These are phyloP conservation scores for Tachuris rubrigastra DNA, from an alignment of 2,113 vertebrate species.

Conservation along the genomic window DNA sequence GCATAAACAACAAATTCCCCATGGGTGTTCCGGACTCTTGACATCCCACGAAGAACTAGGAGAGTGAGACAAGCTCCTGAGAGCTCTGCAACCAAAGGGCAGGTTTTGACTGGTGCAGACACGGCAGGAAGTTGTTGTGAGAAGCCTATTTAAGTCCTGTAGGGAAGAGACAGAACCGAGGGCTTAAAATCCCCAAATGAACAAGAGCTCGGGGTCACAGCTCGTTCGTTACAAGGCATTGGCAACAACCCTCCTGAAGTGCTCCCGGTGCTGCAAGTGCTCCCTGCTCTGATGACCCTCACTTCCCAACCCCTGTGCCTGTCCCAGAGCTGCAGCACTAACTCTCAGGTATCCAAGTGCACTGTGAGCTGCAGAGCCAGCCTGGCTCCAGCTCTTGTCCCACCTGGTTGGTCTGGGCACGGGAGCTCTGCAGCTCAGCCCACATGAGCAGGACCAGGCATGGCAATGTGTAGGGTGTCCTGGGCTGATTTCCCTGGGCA, in stretches of 20 bases:
- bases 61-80: not conserved
- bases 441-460: fast-evolving
- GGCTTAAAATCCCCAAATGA: fast-evolving
- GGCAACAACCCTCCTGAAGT: not conserved
- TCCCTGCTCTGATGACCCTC: not conserved
- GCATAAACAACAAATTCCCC: not conserved
- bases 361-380: not conserved
- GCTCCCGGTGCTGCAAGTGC: not conserved
- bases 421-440: too few species aligned
- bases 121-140: not conserved
- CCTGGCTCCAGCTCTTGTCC: too few species aligned
- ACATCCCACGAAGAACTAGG: not conserved
- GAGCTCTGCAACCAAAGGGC: not conserved
- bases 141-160: not conserved
- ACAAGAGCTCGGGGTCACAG: not conserved
- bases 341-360: not conserved
- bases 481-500: not conserved
- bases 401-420: too few species aligned
- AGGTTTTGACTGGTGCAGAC: not conserved
- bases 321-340: not conserved
- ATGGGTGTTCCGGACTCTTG: not conserved
- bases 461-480: not conserved
- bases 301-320: not conserved
- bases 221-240: not conserved
- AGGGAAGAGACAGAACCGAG: not conserved